Conservation (phyloP, 2,113 vertebrate species). For the Alectura lathami region DNA sequence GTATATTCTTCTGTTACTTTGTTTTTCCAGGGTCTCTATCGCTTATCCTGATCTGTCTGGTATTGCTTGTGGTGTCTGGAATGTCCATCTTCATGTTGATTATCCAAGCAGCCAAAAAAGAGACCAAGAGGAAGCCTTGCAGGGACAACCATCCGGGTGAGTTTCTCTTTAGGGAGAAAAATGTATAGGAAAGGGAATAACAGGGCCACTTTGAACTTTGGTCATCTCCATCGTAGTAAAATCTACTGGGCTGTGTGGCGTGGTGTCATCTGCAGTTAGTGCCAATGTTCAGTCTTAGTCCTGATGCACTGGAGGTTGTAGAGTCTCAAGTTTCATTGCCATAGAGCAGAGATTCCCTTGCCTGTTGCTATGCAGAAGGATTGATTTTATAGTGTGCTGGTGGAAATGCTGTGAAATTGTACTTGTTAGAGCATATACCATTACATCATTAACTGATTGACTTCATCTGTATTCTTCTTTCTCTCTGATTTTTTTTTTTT, state of each 20-base stretch:
- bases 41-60: not conserved
- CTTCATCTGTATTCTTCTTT: not conserved
- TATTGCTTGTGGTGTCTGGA: conserved; percentile 28
- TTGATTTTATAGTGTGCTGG: not conserved
- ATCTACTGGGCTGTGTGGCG: not conserved
- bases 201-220: not conserved
- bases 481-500: not conserved
- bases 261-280: not conserved
- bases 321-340: not conserved
- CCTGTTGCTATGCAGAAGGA: not conserved
- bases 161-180: not conserved
- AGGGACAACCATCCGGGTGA: not conserved
- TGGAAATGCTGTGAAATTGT: not conserved
- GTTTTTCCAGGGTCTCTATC: conserved; percentile 14
- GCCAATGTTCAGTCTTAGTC: not conserved
- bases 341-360: not conserved
- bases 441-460: not conserved
- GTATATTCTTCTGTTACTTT: rapidly evolving
- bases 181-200: not conserved
- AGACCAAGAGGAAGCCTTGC: not conserved
- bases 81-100: conserved; percentile 41
- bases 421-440: not conserved
- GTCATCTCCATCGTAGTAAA: not conserved
- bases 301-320: not conserved
- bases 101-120: conserved; percentile 24